Base-by-base conservation (phyloP, 2,113 vertebrate species). In the Lethenteron camtschaticum region DNA sequence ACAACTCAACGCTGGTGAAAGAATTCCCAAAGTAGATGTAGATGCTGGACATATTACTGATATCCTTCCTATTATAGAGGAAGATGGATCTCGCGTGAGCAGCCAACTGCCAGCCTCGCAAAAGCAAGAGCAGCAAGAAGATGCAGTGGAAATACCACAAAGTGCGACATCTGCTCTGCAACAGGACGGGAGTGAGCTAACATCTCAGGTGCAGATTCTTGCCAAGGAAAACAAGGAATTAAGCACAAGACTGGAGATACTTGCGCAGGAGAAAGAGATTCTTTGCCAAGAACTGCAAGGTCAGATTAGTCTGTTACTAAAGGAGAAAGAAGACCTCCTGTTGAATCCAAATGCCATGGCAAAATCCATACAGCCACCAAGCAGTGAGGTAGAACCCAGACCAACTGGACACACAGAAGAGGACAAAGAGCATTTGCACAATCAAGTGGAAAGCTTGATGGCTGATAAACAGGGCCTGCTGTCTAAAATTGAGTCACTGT, bases 131-230 rank as follows among this genome's bases (percentile, higher is more conserved):
- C 41, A 41, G 41, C 41, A 41, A 41, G 41, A 41, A 41, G 41
- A 7, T 41, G 41, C 41, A 41, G 41, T 41, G 41, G 41, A 41
- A 41, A 41, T 41, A 41, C 41, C 41, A 41, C 41, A 41, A 41
- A 41, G 41, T 41, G 41, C 41, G 75, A 91, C 84, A 66, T 82
- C 85, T 73, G 75, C 81, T 70, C 74, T 84, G 55, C 79, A 75
- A 12, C 73, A 79, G 20, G 85, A 96, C 76, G 81, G 94, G 68
- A 82, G 75, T 70, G 83, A 75, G 71, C 80, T 94, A 20, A 90
- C 79, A 74, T 84, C 89, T 73, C 83, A 87, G 73, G 76, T 85
- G 9, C 76, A 76, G 14, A 41, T 5, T 41, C 41, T 41, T 41
- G 41, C 41, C 41, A 41, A 41, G 41, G 41, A 41, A 41, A 41